Evolutionary conservation across 2,797 vertebrate species (phyloP), one percentile per base, ranked within the genome.

Genomic region (Pelodytes ibericus): DNA sequence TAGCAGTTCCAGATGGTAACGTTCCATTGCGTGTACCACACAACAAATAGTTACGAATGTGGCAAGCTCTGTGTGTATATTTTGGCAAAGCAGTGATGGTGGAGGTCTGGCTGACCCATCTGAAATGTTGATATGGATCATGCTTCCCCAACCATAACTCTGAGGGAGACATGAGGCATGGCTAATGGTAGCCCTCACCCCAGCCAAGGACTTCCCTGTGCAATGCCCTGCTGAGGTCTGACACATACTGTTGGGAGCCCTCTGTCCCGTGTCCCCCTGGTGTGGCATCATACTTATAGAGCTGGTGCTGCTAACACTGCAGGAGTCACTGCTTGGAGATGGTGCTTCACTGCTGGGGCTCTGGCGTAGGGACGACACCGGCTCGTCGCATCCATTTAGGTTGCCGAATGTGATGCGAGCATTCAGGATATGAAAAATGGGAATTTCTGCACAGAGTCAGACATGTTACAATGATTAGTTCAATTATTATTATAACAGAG

Each of bases 351-450:
- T 95, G 86, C 93, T 88, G 2, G 91, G 89, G 79, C 91, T 85
- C 78, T 93, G 92, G 74, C 94, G 91, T 16, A 92, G 86, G 0
- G 87, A 87, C 7, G 87, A 87, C 65, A 91, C 90, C 0, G 92
- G 93, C 80, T 98, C 96, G 1, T 98, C 95, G 0, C 96, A 97
- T 85, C 96, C 95, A 0, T 99, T 99, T 84, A 99, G 92, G 91
- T 99, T 99, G 69, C 95, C 95, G 0, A 99, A 99, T 75, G 96
- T 98, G 90, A 99, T 99, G 82, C 96, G 95, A 57, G 97, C 96
- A 0, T 99, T 99, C 47, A 99, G 93, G 86, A 99, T 95, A 86
- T 99, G 97, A 86, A 98, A 98, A 83, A 99, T 93, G 6, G 97
- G 97, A 83, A 99, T 99, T 89, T 99, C 97, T 99, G 90, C 18